Conservation (phyloP, 2,797 vertebrate genomes). For the Hippopotamyrus pictus region DNA sequence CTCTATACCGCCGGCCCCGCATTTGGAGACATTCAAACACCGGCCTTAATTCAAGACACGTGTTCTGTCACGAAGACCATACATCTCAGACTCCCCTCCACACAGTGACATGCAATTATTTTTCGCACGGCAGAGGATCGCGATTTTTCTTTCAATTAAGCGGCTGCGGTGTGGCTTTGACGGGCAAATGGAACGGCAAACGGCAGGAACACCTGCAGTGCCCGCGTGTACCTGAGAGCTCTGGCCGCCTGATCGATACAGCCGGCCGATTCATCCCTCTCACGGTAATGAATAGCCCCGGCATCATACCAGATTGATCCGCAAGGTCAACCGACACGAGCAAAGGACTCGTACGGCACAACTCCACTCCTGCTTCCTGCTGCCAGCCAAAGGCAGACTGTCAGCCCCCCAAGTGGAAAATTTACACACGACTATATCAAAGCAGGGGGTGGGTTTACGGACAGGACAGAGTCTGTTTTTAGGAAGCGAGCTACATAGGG, state of each 20-base stretch:
- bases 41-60: conserved; percentile 44
- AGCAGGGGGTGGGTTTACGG: neutral
- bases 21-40: conserved; percentile 55
- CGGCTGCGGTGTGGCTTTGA: neutral
- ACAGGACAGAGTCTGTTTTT: conserved; percentile 24
- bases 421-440: neutral
- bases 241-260: conserved; percentile 1
- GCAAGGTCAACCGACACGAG: conserved; percentile 17
- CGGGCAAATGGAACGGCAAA: neutral
- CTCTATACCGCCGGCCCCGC: conserved; percentile 44
- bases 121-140: neutral
- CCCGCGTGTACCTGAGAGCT: neutral
- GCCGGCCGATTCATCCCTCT: neutral
- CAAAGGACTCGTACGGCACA: neutral
- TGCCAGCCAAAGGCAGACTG: neutral
- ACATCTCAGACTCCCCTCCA: neutral
- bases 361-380: neutral
- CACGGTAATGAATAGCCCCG: conserved; percentile 3
- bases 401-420: neutral
- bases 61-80: conserved; percentile 29
- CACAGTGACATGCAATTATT: conserved; percentile 8
- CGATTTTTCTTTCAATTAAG: neutral
- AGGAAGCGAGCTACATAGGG: conserved; percentile 12
- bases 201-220: neutral
- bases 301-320: neutral